Conservation (phyloP, 2,888 invertebrate genomes). For the Idaea straminata region DNA sequence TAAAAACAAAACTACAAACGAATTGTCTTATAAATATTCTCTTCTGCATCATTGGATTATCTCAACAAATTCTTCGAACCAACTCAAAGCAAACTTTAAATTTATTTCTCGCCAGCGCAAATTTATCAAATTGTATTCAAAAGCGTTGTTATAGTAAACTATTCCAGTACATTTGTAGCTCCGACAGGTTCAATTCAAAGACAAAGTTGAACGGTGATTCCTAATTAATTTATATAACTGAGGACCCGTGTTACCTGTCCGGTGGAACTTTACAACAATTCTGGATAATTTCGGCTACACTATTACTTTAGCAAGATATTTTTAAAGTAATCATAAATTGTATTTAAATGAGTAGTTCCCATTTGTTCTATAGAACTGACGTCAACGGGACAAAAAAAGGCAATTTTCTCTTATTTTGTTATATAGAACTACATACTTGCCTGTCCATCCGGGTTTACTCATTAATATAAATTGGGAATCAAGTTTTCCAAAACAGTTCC, state of each 20-base stretch:
- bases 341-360: no score
- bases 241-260: constrained; percentile 10
- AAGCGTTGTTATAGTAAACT: constrained; percentile 50
- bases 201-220: constrained; percentile 37
- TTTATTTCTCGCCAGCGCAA: constrained; percentile 17
- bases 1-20: no score
- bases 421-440: no score
- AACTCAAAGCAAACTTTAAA: neutral
- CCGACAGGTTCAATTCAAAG: constrained; percentile 10
- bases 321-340: no score
- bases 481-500: no score
- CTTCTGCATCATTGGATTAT: neutral
- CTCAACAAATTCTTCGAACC: neutral
- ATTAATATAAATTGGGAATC: no score
- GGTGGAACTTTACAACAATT: neutral
- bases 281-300: no score
- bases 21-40: neutral
- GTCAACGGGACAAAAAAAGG: no score
- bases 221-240: constrained; percentile 57
- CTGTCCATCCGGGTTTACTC: no score
- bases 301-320: no score
- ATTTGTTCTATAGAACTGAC: no score
- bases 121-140: constrained; percentile 38
- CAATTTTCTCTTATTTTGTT: no score
- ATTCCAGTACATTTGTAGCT: constrained; percentile 35